Evolutionary conservation across 2,888 invertebrate genomes (phyloP).

Genomic region (Petrolisthes manimaculis): DNA sequence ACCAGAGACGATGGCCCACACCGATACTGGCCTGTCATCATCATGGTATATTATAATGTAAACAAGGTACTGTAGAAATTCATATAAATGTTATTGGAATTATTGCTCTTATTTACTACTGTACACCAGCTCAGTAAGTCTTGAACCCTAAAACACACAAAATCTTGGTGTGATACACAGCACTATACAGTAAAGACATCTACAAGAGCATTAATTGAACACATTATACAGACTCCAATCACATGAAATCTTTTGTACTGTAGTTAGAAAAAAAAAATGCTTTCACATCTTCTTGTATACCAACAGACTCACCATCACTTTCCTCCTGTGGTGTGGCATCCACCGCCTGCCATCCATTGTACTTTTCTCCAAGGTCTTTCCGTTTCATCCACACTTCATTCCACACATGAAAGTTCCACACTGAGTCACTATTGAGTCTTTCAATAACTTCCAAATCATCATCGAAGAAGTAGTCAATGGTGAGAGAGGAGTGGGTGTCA

Average conservation of each 20-base stretch:
- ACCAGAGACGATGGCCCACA: slow-evolving; percentile 78
- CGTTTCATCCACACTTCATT: slow-evolving; percentile 86
- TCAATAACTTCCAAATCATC: slow-evolving; percentile 80
- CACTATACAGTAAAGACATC: too few species aligned
- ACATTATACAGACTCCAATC: too few species aligned
- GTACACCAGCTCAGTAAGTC: too few species aligned
- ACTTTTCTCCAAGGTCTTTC: slow-evolving; percentile 78
- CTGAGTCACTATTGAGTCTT: slow-evolving; percentile 85
- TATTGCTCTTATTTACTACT: not conserved
- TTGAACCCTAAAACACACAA: too few species aligned
- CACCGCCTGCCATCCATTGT: slow-evolving; percentile 86
- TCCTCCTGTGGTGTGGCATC: slow-evolving; percentile 85
- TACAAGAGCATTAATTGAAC: too few species aligned
- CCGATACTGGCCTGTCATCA: slow-evolving; percentile 73
- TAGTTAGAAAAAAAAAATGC: too few species aligned
- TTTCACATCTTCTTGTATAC: too few species aligned
- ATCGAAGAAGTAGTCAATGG: slow-evolving; percentile 83
- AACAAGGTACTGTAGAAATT: not conserved
- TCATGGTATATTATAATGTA: not conserved
- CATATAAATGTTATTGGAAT: not conserved
- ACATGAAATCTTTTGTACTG: too few species aligned
- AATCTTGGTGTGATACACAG: too few species aligned
- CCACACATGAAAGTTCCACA: slow-evolving; percentile 88
- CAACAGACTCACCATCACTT: slow-evolving; percentile 71
- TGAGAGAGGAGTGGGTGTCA: slow-evolving; percentile 81